Evolutionary conservation across 2,888 invertebrate genomes (phyloP).

Genomic region (Dynastes hyllus): DNA sequence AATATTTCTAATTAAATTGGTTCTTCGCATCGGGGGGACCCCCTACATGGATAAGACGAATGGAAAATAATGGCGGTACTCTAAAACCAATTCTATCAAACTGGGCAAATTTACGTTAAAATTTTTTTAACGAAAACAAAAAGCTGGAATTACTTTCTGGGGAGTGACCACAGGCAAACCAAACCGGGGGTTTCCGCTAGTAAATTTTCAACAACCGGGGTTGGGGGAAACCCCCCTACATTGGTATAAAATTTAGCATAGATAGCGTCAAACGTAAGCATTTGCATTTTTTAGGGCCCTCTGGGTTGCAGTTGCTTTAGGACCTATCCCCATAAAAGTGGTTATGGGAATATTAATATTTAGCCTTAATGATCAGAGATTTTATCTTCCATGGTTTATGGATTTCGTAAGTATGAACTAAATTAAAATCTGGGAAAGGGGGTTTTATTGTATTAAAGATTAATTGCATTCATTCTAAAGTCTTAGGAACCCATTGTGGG

Average conservation of each 20-base stretch:
- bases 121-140: slow-evolving; percentile 86
- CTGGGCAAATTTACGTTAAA: slow-evolving; percentile 88
- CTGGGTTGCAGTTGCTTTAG: slow-evolving; percentile 84
- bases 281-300: slow-evolving; percentile 71
- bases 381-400: slow-evolving; percentile 72
- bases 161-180: slow-evolving; percentile 92
- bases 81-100: slow-evolving; percentile 76
- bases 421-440: not conserved
- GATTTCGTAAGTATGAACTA: slow-evolving; percentile 59
- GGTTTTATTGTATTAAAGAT: not conserved
- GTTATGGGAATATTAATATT: slow-evolving; percentile 78
- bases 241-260: slow-evolving; percentile 23
- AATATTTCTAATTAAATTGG: slow-evolving; percentile 55
- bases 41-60: slow-evolving; percentile 73
- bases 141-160: slow-evolving; percentile 81
- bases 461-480: not conserved
- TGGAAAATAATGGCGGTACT: slow-evolving; percentile 64
- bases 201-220: slow-evolving; percentile 73
- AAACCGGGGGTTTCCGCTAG: slow-evolving; percentile 73
- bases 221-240: slow-evolving; percentile 82
- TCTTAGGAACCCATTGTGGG: too few species aligned
- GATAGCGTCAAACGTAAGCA: not conserved
- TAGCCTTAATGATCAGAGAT: slow-evolving; percentile 84
- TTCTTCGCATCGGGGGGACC: slow-evolving; percentile 73
- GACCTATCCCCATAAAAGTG: slow-evolving; percentile 77